phyloP scores from a whole-genome alignment of 2,888 invertebrate species.

The Agapostemon virescens region DNA sequence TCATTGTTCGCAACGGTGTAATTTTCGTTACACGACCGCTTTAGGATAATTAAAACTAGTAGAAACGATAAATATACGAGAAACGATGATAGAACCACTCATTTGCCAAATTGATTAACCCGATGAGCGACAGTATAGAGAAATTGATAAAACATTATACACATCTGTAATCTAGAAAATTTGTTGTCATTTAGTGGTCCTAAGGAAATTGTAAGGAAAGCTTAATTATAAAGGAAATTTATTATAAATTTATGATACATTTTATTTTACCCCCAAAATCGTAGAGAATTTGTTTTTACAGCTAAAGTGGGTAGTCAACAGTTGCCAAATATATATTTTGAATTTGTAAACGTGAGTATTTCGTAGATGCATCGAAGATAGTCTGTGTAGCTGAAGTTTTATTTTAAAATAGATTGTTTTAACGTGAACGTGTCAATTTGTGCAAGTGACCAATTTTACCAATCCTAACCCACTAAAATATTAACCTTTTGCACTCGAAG shows the following conservation, averaged over 20 bases:
- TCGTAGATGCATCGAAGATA: neutral
- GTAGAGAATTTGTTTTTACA: constrained; percentile 5
- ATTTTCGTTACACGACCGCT: neutral
- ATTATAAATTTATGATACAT: neutral
- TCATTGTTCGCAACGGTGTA: neutral
- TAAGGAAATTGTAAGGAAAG: neutral
- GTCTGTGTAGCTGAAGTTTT: neutral
- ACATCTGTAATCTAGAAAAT: constrained; percentile 1
- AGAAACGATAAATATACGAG: neutral
- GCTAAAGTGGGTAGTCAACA: neutral
- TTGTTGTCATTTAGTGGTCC: neutral
- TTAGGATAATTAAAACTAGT: neutral
- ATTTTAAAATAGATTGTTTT: neutral
- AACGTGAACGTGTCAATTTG: neutral
- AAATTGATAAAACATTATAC: neutral
- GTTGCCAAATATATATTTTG: neutral
- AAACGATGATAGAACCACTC: neutral
- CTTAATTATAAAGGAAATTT: neutral
- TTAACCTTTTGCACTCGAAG: no score
- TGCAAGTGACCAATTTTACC: neutral
- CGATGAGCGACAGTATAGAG: neutral
- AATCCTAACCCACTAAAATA: neutral
- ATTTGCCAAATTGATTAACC: neutral
- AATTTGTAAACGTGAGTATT: constrained; percentile 2
- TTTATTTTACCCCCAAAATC: neutral